These are phyloP conservation scores for Orchesellides sinensis DNA, from an alignment of 2,888 invertebrate genomes.

Conservation along the genomic window DNA sequence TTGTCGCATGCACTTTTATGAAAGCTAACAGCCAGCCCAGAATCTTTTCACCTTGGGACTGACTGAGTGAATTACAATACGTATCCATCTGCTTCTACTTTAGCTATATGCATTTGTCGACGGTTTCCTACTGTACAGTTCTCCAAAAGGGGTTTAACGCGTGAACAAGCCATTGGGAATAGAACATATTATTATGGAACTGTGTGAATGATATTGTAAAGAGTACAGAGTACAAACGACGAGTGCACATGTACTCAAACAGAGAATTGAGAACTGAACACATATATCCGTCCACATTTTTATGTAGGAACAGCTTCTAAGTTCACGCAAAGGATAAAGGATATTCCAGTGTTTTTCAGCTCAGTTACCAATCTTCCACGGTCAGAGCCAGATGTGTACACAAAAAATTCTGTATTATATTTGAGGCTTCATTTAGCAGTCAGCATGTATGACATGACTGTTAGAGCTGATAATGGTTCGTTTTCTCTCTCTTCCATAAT, in stretches of 20 bases:
- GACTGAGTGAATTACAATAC: background rate
- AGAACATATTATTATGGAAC: background rate
- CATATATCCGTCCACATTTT: background rate
- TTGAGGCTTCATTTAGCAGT: background rate
- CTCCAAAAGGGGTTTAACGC: background rate
- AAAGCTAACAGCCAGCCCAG: too few species aligned
- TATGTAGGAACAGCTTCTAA: background rate
- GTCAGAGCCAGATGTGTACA: background rate
- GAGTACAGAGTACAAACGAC: too few species aligned
- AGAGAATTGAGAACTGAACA: background rate
- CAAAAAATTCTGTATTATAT: background rate
- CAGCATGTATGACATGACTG: background rate
- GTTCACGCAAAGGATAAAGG: background rate
- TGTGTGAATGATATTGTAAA: too few species aligned
- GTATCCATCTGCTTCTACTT: background rate
- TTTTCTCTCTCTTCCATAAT: background rate
- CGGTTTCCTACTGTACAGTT: background rate
- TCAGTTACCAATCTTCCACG: background rate
- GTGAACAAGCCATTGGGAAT: slow-evolving; percentile 11
- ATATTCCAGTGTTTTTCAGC: background rate
- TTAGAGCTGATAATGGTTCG: slow-evolving; percentile 26
- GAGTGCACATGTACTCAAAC: background rate
- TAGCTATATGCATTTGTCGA: background rate
- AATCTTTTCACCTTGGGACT: slow-evolving; percentile 21
- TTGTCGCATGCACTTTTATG: too few species aligned